These are phyloP conservation scores for Heteronetta atricapilla DNA, from an alignment of 2,113 vertebrate species.

Conservation along the genomic window DNA sequence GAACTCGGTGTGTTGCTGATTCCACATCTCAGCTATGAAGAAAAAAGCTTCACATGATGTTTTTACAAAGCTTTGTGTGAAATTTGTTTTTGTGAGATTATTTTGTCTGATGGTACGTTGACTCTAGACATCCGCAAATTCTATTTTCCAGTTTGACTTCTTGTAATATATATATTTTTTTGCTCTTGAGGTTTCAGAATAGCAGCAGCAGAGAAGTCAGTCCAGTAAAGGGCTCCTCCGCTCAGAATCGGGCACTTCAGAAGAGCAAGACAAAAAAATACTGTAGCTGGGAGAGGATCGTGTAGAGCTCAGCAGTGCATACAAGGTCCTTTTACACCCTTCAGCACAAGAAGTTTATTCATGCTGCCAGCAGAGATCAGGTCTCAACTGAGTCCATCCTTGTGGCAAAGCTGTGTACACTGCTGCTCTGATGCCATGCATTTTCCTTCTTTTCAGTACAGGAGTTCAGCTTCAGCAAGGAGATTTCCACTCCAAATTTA, in stretches of 20 bases:
- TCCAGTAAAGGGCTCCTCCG: neutral
- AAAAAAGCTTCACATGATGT: neutral
- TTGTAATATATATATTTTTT: neutral
- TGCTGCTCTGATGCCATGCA: neutral
- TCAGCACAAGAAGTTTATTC: neutral
- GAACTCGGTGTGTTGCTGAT: neutral
- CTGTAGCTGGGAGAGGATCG: accelerated
- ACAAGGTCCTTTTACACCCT: neutral
- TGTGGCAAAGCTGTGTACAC: neutral
- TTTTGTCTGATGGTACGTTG: neutral
- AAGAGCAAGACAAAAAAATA: neutral
- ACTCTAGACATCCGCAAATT: neutral
- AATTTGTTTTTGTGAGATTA: neutral
- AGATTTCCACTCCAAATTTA: neutral
- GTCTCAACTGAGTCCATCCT: neutral
- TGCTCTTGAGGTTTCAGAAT: neutral
- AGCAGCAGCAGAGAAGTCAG: neutral
- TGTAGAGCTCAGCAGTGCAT: neutral
- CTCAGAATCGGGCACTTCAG: neutral
- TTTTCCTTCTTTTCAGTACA: neutral
- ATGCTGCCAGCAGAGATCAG: neutral
- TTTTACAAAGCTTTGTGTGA: neutral
- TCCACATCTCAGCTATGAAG: neutral
- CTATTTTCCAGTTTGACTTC: neutral
- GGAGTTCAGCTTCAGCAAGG: neutral